Evolutionary conservation across 1,140 invertebrate species (phyloP), one percentile per base, ranked within the genome.

Genomic region (Platyscapa corneri): DNA sequence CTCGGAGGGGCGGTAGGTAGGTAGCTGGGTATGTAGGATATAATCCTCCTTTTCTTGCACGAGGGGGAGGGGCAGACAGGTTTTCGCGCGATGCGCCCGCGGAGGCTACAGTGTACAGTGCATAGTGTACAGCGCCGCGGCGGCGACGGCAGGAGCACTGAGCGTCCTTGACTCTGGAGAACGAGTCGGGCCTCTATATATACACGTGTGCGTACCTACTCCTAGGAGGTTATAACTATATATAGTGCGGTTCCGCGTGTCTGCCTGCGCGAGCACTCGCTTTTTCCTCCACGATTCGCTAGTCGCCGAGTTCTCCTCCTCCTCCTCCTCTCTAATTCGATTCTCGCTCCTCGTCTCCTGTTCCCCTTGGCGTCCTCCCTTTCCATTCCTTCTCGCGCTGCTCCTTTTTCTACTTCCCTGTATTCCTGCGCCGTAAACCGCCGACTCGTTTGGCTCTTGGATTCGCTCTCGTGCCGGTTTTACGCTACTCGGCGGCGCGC

Each of bases 91-190:
- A 90, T 74, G 67, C 27, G 18, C 90, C 18, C 90, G 90, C 46
- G 65, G 67, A 23, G 8, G n/a, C n/a, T n/a, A n/a, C n/a, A n/a
- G n/a, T n/a, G n/a, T n/a, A n/a, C n/a, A n/a, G n/a, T n/a, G n/a
- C n/a, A n/a, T n/a, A n/a, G 8, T n/a, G 70, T 42, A 74, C 70
- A 74, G 70, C 70, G 70, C 37, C 23, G 23, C n/a, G 34, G 60
- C 3, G 70, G 49, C 88, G 88, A 91, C 93, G 93, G 94, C 92
- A 94, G 94, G 94, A 95, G 94, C 94, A 95, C 93, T 94, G 95
- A 94, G 95, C 94, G 95, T 94, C 95, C 95, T 95, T 95, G 95
- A 95, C 95, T 95, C 94, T 95, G 94, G 92, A 88, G 86, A 85
- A 85, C 84, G 77, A 81, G 78, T 67, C 34, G 64, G 60, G 56